A percentile compares a stretch with the other conserved stretches of the same genome.
These are phyloP conservation scores for Chloroceryle aenea DNA, from an alignment of 2,113 vertebrate species.

Conservation along the genomic window DNA sequence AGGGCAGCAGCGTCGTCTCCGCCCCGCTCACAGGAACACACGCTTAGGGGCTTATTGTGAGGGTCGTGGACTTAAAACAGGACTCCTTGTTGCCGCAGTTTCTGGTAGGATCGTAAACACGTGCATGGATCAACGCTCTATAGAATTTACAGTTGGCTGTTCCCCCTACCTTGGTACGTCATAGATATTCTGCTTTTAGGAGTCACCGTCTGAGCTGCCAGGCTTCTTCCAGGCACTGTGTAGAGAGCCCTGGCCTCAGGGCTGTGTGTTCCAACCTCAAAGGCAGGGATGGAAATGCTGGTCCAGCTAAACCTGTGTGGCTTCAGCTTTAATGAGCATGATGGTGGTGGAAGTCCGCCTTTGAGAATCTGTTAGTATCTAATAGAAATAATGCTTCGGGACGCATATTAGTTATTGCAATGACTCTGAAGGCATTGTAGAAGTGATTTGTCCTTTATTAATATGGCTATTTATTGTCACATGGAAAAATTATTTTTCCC, in stretches of 20 bases:
- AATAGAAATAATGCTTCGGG: background rate
- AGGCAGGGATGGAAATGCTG: too few relatives aligned
- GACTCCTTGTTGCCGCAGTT: too few relatives aligned
- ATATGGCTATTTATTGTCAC: background rate
- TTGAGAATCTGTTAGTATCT: background rate
- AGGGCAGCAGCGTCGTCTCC: background rate
- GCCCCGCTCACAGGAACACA: rapidly evolving
- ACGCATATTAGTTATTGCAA: background rate
- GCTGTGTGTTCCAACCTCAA: background rate
- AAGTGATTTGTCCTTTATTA: background rate
- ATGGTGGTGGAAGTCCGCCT: background rate
- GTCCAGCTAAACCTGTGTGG: background rate
- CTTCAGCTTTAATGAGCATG: rapidly evolving
- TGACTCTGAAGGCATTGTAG: background rate
- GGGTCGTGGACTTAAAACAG: background rate
- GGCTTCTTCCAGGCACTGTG: background rate
- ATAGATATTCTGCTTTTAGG: rapidly evolving
- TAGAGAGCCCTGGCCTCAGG: background rate
- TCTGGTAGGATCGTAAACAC: background rate
- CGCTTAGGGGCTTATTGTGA: background rate
- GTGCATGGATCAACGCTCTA: rapidly evolving
- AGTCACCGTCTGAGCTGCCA: rapidly evolving
- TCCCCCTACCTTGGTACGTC: background rate
- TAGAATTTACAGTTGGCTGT: background rate
- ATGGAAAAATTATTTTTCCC: background rate